Evolutionary conservation across 2,888 invertebrate species (phyloP).

Genomic region (Drosophila seclusa): DNA sequence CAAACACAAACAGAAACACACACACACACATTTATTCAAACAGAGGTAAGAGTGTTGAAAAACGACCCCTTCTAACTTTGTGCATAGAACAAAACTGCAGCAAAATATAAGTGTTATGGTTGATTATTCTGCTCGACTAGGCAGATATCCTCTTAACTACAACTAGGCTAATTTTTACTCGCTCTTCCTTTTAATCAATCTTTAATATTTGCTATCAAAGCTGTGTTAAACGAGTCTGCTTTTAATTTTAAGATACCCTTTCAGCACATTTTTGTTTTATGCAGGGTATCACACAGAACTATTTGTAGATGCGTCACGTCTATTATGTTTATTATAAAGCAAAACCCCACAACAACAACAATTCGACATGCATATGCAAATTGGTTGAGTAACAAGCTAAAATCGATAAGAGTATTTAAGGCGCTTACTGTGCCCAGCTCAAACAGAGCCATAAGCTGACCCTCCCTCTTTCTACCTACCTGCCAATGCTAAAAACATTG

Average conservation of each 20-base stretch:
- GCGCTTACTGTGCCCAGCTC: conserved; percentile 26
- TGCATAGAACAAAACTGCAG: conserved; percentile 29
- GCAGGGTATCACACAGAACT: conserved; percentile 11
- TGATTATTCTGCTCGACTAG: not conserved
- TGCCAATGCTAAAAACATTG: conserved; percentile 49
- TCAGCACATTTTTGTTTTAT: not conserved
- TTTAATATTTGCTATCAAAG: not conserved
- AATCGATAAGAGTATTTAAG: conserved; percentile 48
- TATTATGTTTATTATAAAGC: conserved; percentile 40
- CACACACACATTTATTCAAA: not conserved
- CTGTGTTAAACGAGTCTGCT: too few relatives aligned
- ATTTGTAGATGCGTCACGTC: conserved; percentile 35
- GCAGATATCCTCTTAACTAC: not conserved
- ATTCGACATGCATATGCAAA: conserved; percentile 29
- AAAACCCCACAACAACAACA: conserved; percentile 6
- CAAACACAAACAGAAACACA: conserved; percentile 19
- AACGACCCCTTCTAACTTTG: conserved; percentile 4
- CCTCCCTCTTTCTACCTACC: not conserved
- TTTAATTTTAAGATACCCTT: not conserved
- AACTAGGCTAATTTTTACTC: not conserved
- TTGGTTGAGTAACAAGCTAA: conserved; percentile 35
- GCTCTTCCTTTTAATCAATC: not conserved
- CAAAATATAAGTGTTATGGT: conserved; percentile 14
- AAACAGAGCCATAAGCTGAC: not conserved
- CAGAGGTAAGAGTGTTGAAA: conserved; percentile 3